phyloP scores from a whole-genome alignment of 1,140 invertebrate species.

The Homalodisca vitripennis region DNA sequence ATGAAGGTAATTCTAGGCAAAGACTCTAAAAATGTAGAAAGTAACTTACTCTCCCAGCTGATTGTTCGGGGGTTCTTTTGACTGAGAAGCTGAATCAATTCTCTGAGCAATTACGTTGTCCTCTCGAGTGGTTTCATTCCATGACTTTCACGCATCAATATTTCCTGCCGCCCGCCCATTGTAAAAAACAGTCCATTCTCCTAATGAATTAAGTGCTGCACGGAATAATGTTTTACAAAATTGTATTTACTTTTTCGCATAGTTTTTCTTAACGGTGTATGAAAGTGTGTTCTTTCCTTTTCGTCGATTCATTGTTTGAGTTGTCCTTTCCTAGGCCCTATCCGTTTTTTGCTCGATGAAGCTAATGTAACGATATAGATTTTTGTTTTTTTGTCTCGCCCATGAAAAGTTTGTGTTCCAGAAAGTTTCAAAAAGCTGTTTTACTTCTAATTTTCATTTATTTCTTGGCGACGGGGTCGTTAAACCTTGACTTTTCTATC shows the following conservation, averaged over 20 bases:
- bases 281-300: conserved; percentile 2
- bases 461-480: conserved; percentile 6
- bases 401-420: conserved; percentile 23
- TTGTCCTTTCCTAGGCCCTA: too few species aligned
- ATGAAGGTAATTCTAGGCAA: conserved; percentile 31
- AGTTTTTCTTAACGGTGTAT: conserved; percentile 6
- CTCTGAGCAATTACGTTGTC: neutral
- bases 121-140: conserved; percentile 23
- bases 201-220: too few species aligned
- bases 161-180: conserved; percentile 20
- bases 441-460: conserved; percentile 1
- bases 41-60: conserved; percentile 9
- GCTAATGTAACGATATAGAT: conserved; percentile 15
- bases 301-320: conserved; percentile 1
- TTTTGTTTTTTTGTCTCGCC: conserved; percentile 24
- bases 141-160: too few species aligned
- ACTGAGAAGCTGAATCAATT: neutral
- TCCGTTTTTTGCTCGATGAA: conserved; percentile 12
- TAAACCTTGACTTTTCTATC: conserved; percentile 18
- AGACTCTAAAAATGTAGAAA: conserved; percentile 14
- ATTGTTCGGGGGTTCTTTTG: conserved; percentile 1
- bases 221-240: conserved; percentile 24
- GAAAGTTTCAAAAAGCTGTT: conserved; percentile 12
- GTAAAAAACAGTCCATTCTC: conserved; percentile 22
- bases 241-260: neutral